A percentile compares a stretch with the other conserved stretches of the same genome.
These are phyloP conservation scores for Trematomus loennbergii DNA, from an alignment of 2,113 vertebrate species.

Conservation along the genomic window DNA sequence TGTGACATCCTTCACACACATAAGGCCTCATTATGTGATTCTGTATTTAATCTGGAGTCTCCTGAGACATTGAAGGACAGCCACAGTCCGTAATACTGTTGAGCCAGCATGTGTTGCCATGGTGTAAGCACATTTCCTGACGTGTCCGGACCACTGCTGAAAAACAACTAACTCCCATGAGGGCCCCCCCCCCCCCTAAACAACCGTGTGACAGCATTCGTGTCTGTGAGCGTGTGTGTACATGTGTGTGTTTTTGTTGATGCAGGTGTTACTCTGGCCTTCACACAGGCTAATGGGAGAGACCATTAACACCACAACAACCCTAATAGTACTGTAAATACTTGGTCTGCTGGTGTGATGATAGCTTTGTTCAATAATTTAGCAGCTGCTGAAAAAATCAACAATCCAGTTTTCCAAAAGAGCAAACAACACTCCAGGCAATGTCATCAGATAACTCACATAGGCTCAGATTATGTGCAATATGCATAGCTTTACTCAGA, in stretches of 20 bases:
- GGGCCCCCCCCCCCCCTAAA: conserved; percentile 24
- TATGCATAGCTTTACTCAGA: background rate
- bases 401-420: conserved; percentile 49
- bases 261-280: conserved; percentile 76
- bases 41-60: conserved; percentile 67
- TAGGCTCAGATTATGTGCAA: background rate
- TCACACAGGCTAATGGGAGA: conserved; percentile 67
- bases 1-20: conserved; percentile 45
- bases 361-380: conserved; percentile 78
- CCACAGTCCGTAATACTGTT: conserved; percentile 66
- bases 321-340: conserved; percentile 75
- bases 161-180: conserved; percentile 76
- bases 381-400: conserved; percentile 72
- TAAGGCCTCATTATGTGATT: conserved; percentile 42
- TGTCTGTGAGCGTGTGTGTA: conserved; percentile 38
- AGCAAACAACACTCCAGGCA: conserved; percentile 43
- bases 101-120: conserved; percentile 75
- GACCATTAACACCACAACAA: conserved; percentile 73
- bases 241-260: conserved; percentile 64
- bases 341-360: conserved; percentile 66
- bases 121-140: conserved; percentile 80
- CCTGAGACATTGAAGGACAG: conserved; percentile 73
- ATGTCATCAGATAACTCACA: conserved; percentile 33
- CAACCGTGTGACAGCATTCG: conserved; percentile 50
- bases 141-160: conserved; percentile 67